Conservation (phyloP, 2,113 vertebrate species). For the Antechinus stuartii region DNA sequence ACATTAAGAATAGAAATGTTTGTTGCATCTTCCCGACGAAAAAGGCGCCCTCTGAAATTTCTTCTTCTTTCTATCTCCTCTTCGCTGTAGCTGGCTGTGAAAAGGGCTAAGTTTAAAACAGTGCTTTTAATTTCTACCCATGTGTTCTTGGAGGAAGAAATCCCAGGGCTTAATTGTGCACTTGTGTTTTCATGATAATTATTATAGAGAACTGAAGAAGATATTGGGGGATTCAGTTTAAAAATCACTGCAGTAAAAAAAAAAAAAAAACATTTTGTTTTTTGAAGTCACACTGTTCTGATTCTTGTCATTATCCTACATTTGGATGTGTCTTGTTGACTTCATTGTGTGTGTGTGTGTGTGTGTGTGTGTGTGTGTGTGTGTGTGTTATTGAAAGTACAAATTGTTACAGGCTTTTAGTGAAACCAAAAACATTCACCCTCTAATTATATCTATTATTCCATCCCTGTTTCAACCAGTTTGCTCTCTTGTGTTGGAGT, state of each 20-base stretch:
- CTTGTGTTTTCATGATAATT: not conserved
- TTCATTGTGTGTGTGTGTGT: conserved; percentile 33
- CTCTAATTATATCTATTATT: conserved; percentile 64
- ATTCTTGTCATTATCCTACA: not conserved
- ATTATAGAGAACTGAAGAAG: not conserved
- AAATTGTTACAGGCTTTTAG: conserved; percentile 65
- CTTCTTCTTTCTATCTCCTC: not conserved
- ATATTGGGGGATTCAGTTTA: not conserved
- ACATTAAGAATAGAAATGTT: not conserved
- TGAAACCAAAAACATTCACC: conserved; percentile 63
- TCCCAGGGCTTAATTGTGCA: not conserved
- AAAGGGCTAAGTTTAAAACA: not conserved
- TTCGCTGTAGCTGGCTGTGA: not conserved
- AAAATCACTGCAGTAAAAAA: not conserved
- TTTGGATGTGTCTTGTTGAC: conserved; percentile 26
- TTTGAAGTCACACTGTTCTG: not conserved
- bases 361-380: not conserved
- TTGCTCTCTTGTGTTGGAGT: conserved; percentile 43
- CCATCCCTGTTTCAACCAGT: conserved; percentile 33
- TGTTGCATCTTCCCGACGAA: not conserved
- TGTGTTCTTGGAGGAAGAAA: not conserved
- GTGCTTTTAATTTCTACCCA: not conserved
- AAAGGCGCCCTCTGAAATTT: not conserved
- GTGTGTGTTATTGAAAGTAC: conserved; percentile 52
- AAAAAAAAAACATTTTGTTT: not conserved